Percentiles rank a stretch among this genome's conserved stretches.
These are phyloP conservation scores for Pseudochromis fuscus DNA, from an alignment of 2,797 vertebrate genomes.

Conservation along the genomic window DNA sequence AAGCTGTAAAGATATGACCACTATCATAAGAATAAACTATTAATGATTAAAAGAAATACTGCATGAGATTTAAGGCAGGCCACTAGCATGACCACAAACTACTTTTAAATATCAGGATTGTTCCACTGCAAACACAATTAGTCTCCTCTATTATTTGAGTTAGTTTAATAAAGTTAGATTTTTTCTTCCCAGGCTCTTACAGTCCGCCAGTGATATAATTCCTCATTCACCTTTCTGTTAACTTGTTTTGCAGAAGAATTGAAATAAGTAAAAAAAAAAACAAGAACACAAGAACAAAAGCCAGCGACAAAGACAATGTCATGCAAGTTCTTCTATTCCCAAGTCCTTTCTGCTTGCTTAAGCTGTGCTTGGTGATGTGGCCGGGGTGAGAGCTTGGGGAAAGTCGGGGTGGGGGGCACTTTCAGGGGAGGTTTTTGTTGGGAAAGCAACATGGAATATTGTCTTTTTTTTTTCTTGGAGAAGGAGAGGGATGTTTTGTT, in stretches of 20 bases:
- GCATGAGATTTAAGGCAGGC: conserved; percentile 75
- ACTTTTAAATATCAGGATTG: conserved; percentile 73
- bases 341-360: conserved; percentile 83
- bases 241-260: conserved; percentile 69
- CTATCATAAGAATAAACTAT: conserved; percentile 60
- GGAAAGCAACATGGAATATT: conserved; percentile 86
- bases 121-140: conserved; percentile 80
- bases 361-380: conserved; percentile 77
- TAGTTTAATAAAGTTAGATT: conserved; percentile 71
- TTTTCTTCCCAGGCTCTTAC: conserved; percentile 53
- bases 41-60: conserved; percentile 46
- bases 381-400: conserved; percentile 59
- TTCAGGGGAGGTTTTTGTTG: conserved; percentile 60
- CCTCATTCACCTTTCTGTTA: conserved; percentile 52
- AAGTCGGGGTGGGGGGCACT: conserved; percentile 31
- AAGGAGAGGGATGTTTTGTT: conserved; percentile 56
- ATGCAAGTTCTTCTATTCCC: conserved; percentile 84
- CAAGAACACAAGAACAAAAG: conserved; percentile 77
- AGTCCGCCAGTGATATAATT: conserved; percentile 53
- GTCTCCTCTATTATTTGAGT: conserved; percentile 68
- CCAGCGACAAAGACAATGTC: conserved; percentile 79
- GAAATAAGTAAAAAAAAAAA: conserved; percentile 44
- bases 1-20: conserved; percentile 73
- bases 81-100: conserved; percentile 59
- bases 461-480: conserved; percentile 83